Evolutionary conservation across 2,888 invertebrate species (phyloP).

Genomic region (Eutolmus rufibarbis): DNA sequence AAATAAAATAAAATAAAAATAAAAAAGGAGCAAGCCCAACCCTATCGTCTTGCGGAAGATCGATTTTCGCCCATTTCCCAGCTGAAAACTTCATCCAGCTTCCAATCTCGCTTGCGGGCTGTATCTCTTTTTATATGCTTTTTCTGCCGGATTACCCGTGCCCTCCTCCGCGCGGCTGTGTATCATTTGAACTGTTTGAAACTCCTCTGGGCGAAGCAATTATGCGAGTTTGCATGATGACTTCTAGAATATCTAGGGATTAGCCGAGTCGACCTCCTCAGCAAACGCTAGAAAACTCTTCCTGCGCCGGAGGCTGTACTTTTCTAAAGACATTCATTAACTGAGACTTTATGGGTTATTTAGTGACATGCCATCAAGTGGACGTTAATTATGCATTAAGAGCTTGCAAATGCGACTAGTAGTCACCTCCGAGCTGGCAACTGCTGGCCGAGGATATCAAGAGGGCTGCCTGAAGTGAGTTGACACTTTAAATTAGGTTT

Average conservation of each 20-base stretch:
- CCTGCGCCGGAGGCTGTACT: neutral
- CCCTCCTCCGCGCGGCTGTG: neutral
- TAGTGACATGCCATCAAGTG: conserved; percentile 24
- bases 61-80: neutral
- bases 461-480: neutral
- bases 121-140: neutral
- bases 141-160: neutral
- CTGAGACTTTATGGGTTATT: conserved; percentile 1
- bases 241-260: conserved; percentile 1
- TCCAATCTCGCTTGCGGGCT: neutral
- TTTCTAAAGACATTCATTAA: conserved; percentile 21
- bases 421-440: neutral
- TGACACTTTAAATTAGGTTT: conserved; percentile 29
- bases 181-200: conserved; percentile 4
- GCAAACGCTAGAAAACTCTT: neutral
- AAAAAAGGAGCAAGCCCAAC: neutral
- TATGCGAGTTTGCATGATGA: neutral
- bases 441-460: neutral
- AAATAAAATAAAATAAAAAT: neutral
- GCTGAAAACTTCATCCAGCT: neutral
- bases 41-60: neutral
- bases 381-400: conserved; percentile 32
- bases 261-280: neutral
- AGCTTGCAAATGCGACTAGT: neutral
- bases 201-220: conserved; percentile 18